phyloP scores from a whole-genome alignment of 1,140 invertebrate genomes.

The Lerema accius region DNA sequence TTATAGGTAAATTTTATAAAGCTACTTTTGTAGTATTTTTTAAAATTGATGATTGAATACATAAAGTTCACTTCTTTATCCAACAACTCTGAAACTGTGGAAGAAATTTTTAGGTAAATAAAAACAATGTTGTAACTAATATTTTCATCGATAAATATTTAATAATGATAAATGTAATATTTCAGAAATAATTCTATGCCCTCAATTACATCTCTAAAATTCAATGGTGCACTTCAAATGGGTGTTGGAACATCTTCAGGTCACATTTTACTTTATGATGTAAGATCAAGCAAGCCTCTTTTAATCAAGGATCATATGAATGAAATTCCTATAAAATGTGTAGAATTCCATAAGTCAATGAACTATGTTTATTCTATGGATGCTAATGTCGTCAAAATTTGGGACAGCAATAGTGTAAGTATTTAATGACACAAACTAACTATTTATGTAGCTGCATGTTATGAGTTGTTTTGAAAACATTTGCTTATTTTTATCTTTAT shows the following conservation, averaged over 20 bases:
- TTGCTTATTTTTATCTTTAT: too few species aligned
- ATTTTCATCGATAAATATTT: too few species aligned
- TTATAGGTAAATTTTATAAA: conserved; percentile 49
- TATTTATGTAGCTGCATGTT: too few species aligned
- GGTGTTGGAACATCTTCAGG: conserved; percentile 97
- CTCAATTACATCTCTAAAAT: conserved; percentile 91
- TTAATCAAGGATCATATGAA: conserved; percentile 98
- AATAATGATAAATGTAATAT: too few species aligned
- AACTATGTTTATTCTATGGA: conserved; percentile 97
- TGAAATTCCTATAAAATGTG: conserved; percentile 94
- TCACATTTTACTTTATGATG: conserved; percentile 97
- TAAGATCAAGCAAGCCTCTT: conserved; percentile 95
- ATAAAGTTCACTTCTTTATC: too few species aligned
- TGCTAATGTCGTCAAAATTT: conserved; percentile 95
- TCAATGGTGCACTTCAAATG: conserved; percentile 92
- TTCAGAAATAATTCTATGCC: conserved; percentile 87
- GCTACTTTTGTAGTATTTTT: conserved; percentile 1
- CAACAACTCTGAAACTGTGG: too few species aligned
- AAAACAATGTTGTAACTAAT: too few species aligned
- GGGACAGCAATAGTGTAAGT: conserved; percentile 94
- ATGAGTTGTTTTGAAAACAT: too few species aligned
- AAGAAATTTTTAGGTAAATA: too few species aligned
- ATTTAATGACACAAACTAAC: too few species aligned
- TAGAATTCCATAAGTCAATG: conserved; percentile 93
- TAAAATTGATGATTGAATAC: too few species aligned